Base-by-base conservation (phyloP, 2,113 vertebrate genomes). In the Puffinus mauretanicus region DNA sequence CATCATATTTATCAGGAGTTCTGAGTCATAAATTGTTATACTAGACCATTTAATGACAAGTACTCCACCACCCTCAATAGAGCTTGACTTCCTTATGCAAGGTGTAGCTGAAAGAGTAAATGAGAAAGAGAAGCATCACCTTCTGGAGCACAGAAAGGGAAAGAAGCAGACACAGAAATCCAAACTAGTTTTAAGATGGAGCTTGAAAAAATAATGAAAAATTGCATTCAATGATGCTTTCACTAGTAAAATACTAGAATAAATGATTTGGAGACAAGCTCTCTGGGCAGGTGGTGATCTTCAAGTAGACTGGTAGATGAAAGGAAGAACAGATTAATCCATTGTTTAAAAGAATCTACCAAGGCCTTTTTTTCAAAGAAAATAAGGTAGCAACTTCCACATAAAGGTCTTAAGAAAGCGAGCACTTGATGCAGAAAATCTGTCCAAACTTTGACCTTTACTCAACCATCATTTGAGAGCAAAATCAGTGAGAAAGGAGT, bases 1-100 rank as follows among this genome's bases (percentile, higher is more conserved):
- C 93, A 72, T 93, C 34, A 62, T 69, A 82, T 94, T 94, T 82
- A 76, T 93, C 80, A 72, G 69, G 57, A 91, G 58, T 65, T 89
- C 60, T 94, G 88, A 97, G 88, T 94, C 77, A 93, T 81, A 86
- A 93, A 93, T 79, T 79, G 70, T 84, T 57, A 22, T 34, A 60
- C n/a, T 65, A 88, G 76, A 42, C 66, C 64, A 82, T 92, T 86
- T 94, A 77, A 86, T 82, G 69, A 86, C 42, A 90, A 82, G 57
- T 88, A 64, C 47, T 94, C 83, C 72, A 65, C 69, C 36, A 71
- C 8, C 20, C 16, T 83, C 73, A 92, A 64, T 10, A 61, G 51
- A 60, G 29, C 36, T 76, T 92, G 86, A 58, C 36, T 82, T 93
- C 19, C 57, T 95, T 84, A 52, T 22, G 61, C 49, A 52, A 86